Percentiles rank a stretch among this genome's conserved stretches.
Evolutionary conservation across 1,140 invertebrate species (phyloP).

Genomic region (Pogonus chalceus): DNA sequence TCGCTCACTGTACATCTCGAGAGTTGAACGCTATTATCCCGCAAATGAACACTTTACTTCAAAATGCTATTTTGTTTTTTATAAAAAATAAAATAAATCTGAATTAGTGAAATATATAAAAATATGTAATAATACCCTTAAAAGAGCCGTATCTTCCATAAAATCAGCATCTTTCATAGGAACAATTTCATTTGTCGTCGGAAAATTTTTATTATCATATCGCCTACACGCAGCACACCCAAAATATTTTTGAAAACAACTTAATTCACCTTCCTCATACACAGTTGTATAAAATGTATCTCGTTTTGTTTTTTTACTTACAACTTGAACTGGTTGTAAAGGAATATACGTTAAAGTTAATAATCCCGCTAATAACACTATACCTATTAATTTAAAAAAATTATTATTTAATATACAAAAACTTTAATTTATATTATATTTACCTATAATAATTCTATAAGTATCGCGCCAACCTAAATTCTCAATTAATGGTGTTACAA

Average conservation of each 20-base stretch:
- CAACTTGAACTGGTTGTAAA: not conserved
- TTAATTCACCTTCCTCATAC: constrained; percentile 9
- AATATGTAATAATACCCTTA: no score
- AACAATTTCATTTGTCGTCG: not conserved
- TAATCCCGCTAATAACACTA: not conserved
- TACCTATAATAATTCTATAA: constrained; percentile 38
- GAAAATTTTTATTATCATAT: constrained; percentile 10
- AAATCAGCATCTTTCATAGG: not conserved
- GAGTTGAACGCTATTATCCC: no score
- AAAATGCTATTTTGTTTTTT: no score
- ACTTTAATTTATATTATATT: not conserved
- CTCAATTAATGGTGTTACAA: constrained; percentile 41
- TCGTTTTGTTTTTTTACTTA: not conserved
- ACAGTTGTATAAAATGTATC: constrained; percentile 10
- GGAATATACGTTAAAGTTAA: not conserved
- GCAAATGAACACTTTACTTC: no score
- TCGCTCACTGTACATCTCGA: no score
- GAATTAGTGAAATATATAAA: no score
- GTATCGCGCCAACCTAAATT: constrained; percentile 42
- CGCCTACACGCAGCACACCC: not conserved
- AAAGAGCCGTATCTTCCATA: not conserved
- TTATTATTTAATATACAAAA: not conserved
- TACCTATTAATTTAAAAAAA: not conserved
- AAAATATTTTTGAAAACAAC: no score
- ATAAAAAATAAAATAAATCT: no score